Base-by-base conservation (phyloP, 1,140 invertebrate species). In the Pararge aegeria region DNA sequence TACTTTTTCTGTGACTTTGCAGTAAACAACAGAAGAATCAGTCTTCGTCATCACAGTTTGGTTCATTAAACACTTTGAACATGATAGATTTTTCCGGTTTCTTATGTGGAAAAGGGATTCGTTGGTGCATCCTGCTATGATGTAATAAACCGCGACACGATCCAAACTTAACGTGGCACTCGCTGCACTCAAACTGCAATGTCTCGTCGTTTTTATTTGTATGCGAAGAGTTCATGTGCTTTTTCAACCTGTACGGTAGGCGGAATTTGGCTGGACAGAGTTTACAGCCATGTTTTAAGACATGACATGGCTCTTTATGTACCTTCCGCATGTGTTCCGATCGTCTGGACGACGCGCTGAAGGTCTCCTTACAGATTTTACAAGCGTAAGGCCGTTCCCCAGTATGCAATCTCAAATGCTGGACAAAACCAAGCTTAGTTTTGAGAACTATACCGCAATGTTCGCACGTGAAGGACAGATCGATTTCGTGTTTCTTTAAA, bases 351-450 rank as follows among this genome's bases (percentile, higher is more conserved):
- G 84, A 85, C 0, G 80, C 78, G 0, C 75, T 73, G 49, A 87
- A 87, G 0, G 76, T 65, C 50, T 85, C 80, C 0, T 69, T 70
- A 24, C 84, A 87, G 9, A 70, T 60, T n/a, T 71, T 65, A 53
- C 82, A 87, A 2, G 55, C n/a, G 29, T 85, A 87, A 0, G 82
- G 84, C 15, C 70, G 78, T 51, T 87, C 84, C 0, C 84, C 84
- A 0, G 78, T 81, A 42, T 85, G 82, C 0, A 87, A 50, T 0
- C 84, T 67, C 13, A 84, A 27, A 49, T 87, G 84, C 40, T 87
- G 84, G 0, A 55, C 65, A 18, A 77, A 81, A 5, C 84, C 80
- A 0, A 85, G 46, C 16, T 70, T 80, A 0, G 74, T 77, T 55
- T 77, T 83, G 5, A 86, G 59, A 0, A 77, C 30, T 0, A 84